phyloP scores from a whole-genome alignment of 2,113 vertebrate species.

The Oenanthe melanoleuca region DNA sequence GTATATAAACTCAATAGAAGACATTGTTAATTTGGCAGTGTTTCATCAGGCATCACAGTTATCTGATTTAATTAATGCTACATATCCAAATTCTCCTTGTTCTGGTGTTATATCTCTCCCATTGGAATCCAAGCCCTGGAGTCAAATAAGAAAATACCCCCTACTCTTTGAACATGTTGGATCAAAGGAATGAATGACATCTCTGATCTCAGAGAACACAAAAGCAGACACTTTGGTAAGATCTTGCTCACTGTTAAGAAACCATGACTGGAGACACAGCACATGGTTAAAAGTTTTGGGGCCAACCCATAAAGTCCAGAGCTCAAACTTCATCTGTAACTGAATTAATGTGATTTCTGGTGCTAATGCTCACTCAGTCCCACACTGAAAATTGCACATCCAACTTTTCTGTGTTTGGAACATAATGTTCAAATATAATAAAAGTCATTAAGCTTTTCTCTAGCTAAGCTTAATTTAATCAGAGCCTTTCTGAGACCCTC shows the following conservation, averaged over 20 bases:
- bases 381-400: neutral
- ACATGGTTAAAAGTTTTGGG: neutral
- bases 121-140: slow-evolving; percentile 36
- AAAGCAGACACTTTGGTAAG: neutral
- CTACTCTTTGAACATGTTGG: slow-evolving; percentile 22
- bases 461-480: neutral
- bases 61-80: slow-evolving; percentile 25
- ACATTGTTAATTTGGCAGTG: neutral
- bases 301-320: neutral
- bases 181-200: slow-evolving; percentile 47
- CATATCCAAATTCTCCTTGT: slow-evolving; percentile 13
- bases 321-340: neutral
- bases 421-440: neutral
- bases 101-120: neutral
- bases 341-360: neutral
- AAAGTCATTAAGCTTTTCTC: neutral
- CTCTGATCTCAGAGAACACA: neutral
- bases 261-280: neutral
- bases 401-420: neutral
- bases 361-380: neutral
- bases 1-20: neutral
- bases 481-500: neutral
- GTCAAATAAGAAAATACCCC: slow-evolving; percentile 28
- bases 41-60: slow-evolving; percentile 6
- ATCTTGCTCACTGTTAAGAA: neutral